Conservation (phyloP, 53 echinoderm and acorn worm species). For the Zoroaster sp. region DNA sequence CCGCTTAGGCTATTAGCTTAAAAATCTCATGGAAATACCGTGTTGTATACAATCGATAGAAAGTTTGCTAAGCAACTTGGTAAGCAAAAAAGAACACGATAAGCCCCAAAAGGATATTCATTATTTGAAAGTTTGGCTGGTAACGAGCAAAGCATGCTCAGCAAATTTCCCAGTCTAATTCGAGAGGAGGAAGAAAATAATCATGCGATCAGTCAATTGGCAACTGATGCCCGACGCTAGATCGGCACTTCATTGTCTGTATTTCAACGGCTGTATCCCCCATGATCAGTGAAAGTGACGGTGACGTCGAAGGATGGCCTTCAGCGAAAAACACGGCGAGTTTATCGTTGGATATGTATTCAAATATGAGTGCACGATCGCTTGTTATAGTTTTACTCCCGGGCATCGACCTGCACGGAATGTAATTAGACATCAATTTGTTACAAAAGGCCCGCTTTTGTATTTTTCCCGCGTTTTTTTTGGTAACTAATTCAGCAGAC, state of each 20-base stretch:
- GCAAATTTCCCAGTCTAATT: background rate
- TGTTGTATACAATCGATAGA: too few species aligned
- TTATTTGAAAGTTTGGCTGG: background rate
- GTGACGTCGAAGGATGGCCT: background rate
- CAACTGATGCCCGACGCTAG: background rate
- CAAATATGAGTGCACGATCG: background rate
- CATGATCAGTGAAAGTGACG: background rate
- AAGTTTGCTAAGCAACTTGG: too few species aligned
- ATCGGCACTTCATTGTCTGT: background rate
- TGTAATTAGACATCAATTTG: conserved; percentile 25
- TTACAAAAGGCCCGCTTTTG: conserved; percentile 5
- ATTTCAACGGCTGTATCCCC: background rate
- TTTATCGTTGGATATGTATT: background rate
- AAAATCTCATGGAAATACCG: too few species aligned
- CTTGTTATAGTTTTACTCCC: background rate
- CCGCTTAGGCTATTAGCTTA: too few species aligned
- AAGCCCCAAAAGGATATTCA: too few species aligned
- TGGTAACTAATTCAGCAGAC: background rate
- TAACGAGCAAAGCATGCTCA: background rate
- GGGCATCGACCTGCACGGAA: conserved; percentile 26
- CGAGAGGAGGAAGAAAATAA: background rate
- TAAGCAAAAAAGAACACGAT: too few species aligned
- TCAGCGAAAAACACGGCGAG: background rate
- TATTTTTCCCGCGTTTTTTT: conserved; percentile 10
- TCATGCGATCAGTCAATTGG: background rate